Evolutionary conservation across 2,888 invertebrate species (phyloP).

Genomic region (Acanthosepion pharaonis): DNA sequence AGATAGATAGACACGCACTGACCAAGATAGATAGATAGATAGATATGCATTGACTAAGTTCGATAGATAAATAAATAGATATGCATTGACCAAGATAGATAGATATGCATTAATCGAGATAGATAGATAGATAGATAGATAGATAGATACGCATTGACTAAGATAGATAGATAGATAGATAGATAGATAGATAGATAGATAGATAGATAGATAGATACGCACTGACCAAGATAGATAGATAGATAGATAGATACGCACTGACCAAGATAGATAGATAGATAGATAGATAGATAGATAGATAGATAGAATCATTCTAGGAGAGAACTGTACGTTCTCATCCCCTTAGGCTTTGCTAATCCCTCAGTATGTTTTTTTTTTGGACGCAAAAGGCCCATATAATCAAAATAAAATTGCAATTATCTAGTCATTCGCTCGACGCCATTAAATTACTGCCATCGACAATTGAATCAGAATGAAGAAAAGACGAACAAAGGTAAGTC

Average conservation of each 20-base stretch:
- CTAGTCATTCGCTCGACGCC: constrained; percentile 33
- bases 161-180: background rate
- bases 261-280: background rate
- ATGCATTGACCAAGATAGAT: no score
- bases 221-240: no score
- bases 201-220: no score
- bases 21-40: no score
- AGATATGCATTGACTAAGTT: no score
- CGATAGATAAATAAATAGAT: no score
- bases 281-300: no score
- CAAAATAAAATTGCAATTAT: constrained; percentile 33
- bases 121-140: background rate
- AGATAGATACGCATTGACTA: no score
- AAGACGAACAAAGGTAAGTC: background rate
- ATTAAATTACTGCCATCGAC: background rate
- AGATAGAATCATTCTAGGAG: background rate
- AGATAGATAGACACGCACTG: no score
- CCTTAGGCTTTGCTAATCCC: background rate
- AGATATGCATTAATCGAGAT: background rate
- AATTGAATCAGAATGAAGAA: background rate
- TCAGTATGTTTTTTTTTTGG: background rate
- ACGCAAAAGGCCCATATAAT: background rate
- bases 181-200: no score
- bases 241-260: no score
- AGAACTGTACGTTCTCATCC: background rate